Base-by-base conservation (phyloP, 2,113 vertebrate genomes). In the Cranoglanis bouderius region DNA sequence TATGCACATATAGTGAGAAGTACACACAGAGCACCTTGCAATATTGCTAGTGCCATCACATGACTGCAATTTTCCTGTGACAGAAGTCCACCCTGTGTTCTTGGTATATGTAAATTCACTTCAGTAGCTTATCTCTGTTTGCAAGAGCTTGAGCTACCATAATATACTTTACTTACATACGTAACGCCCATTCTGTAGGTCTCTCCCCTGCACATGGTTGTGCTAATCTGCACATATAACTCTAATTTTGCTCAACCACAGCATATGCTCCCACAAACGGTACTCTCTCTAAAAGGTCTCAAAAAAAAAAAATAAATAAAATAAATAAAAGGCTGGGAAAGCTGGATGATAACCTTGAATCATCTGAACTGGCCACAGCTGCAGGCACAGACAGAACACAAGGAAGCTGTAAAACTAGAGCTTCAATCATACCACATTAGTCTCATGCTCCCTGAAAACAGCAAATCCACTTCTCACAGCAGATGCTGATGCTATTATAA, bases 401-500 rank as follows among this genome's bases (percentile, higher is more conserved):
- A 35, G 80, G 16, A 82, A 82, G n/a, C 51, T 35, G 18, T 35
- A 38, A 82, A 82, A 82, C 51, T 82, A 57, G 32, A 75, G 72
- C 40, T 82, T 55, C 35, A 61, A 61, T 82, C 53, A 59, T 24
- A 59, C 19, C 80, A 59, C 80, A 82, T 82, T 57, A 82, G 32
- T 40, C 32, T 24, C 77, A 81, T 51, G 6, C 16, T 32, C 29
- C n/a, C 29, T 81, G 46, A 53, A 53, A 81, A 53, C 49, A 32
- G 77, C 32, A 55, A 53, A 82, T 82, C 81, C 32, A 40, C 10
- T 82, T 82, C 55, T 59, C 35, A 40, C 35, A 83, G 55, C 81
- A 61, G 51, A 83, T 61, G n/a, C 24, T 83, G 81, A 40, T 83
- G 38, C 55, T 40, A 61, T 83, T 83, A 83, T 61, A 82, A 57